Base-by-base conservation (phyloP, 2,113 vertebrate genomes). In the Cisticola juncidis region DNA sequence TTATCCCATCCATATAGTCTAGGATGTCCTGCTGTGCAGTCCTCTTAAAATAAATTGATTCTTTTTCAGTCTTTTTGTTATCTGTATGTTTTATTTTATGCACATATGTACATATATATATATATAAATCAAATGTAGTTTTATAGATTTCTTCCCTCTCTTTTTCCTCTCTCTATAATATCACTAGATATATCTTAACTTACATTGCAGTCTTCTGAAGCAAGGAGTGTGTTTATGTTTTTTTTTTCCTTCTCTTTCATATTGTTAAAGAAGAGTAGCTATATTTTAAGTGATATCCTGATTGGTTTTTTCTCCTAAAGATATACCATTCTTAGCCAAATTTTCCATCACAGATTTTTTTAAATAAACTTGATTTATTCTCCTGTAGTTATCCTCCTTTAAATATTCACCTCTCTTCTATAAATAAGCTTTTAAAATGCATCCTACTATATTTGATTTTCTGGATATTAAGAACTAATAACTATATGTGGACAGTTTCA, bases 31-130 rank as follows among this genome's bases (percentile, higher is more conserved):
- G 50, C 50, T 19, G 19, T 33, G 18, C 7, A 57, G 5, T 19
- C 1, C 2, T 70, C 19, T 65, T 45, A 74, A 51, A 58, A 48
- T 11, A 45, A 31, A 9, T 20, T 0, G 22, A 28, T 5, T 18
- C 5, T 65, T 45, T 64, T 60, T 3, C 10, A 48, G n/a, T 29
- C 20, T 45, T 47, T 35, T 11, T 35, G 3, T 31, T 68, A 24
- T 40, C 40, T 79, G 1, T 53, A 13, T 31, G 4, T n/a, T 89
- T 44, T 44, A 38, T n/a, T 70, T 62, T n/a, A n/a, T n/a, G 13
- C 48, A 14, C 0, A 1, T 7, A 3, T 54, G 9, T 19, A 2
- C 11, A 21, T 16, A 29, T 31, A 9, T 26, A 14, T 9, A 5
- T 26, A n/a, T 22, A 64, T n/a, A 48, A 25, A 42, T 1, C 21